phyloP scores from a whole-genome alignment of 1,140 invertebrate genomes.

The Orchesella cincta region DNA sequence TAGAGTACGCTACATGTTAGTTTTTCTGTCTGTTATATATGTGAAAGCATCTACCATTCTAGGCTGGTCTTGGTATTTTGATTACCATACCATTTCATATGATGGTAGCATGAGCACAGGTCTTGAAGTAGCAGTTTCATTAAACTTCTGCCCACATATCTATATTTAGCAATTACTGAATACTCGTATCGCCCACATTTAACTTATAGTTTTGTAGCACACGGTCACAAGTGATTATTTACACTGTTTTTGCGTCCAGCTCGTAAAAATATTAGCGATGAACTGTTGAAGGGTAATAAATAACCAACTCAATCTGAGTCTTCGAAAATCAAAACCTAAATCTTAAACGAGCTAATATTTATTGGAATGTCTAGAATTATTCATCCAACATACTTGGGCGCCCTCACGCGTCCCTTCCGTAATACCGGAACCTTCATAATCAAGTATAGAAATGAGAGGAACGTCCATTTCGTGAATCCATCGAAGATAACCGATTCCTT shows the following conservation, averaged over 20 bases:
- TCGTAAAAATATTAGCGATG: background rate
- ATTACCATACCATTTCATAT: too few relatives aligned
- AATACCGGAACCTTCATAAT: background rate
- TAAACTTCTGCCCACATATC: too few relatives aligned
- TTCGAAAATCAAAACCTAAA: background rate
- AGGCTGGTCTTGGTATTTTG: too few relatives aligned
- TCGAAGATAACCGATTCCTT: background rate
- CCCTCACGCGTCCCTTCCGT: background rate
- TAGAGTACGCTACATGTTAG: too few relatives aligned
- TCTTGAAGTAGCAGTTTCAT: too few relatives aligned
- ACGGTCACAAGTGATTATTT: background rate
- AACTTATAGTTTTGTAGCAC: background rate
- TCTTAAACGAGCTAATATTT: background rate
- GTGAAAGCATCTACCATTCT: too few relatives aligned
- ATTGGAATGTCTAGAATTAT: too few relatives aligned
- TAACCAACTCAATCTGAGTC: too few relatives aligned
- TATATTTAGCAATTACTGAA: too few relatives aligned
- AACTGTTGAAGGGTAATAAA: background rate
- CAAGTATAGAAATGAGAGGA: background rate
- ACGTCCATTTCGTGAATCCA: background rate
- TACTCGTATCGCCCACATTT: too few relatives aligned
- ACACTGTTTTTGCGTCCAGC: background rate
- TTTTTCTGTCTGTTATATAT: too few relatives aligned
- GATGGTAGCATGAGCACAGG: too few relatives aligned
- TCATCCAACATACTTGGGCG: background rate